Percentiles rank a stretch among this genome's conserved stretches.
Evolutionary conservation across 2,888 invertebrate genomes (phyloP).

Genomic region (Pyralis farinalis): DNA sequence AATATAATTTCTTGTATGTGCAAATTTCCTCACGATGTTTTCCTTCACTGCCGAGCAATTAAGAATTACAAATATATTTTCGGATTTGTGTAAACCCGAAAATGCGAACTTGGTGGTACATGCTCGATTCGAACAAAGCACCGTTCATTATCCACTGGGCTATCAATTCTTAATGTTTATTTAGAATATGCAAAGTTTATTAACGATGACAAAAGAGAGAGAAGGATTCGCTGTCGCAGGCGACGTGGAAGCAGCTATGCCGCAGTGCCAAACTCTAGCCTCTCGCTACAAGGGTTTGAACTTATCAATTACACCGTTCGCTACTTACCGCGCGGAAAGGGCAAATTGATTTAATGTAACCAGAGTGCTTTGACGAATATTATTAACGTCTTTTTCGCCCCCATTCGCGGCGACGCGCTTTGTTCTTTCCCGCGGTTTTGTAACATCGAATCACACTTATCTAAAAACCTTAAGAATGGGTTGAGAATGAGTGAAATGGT

Average conservation of each 20-base stretch:
- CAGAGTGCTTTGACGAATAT: constrained; percentile 82
- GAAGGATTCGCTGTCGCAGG: constrained; percentile 32
- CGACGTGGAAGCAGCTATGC: constrained; percentile 42
- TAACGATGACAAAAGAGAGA: constrained; percentile 13
- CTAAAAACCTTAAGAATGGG: constrained; percentile 40
- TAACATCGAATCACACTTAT: constrained; percentile 77
- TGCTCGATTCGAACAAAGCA: no score
- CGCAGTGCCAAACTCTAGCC: constrained; percentile 71
- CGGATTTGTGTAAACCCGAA: no score
- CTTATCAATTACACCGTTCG: constrained; percentile 81
- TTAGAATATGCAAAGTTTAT: background rate
- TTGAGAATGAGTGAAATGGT: constrained; percentile 22
- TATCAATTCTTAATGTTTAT: no score
- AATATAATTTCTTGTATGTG: no score
- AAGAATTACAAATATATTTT: no score
- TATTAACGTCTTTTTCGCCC: constrained; percentile 81
- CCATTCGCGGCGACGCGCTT: constrained; percentile 61
- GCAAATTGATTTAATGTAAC: constrained; percentile 82
- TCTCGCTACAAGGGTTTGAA: constrained; percentile 79
- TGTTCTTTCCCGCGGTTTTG: constrained; percentile 73
- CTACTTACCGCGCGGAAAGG: constrained; percentile 81
- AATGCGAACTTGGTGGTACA: no score
- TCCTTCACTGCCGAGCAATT: no score
- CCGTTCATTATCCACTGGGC: no score
- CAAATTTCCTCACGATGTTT: no score